These are phyloP conservation scores for Pongo pygmaeus DNA, from an alignment of 2,113 vertebrate species.

Conservation along the genomic window DNA sequence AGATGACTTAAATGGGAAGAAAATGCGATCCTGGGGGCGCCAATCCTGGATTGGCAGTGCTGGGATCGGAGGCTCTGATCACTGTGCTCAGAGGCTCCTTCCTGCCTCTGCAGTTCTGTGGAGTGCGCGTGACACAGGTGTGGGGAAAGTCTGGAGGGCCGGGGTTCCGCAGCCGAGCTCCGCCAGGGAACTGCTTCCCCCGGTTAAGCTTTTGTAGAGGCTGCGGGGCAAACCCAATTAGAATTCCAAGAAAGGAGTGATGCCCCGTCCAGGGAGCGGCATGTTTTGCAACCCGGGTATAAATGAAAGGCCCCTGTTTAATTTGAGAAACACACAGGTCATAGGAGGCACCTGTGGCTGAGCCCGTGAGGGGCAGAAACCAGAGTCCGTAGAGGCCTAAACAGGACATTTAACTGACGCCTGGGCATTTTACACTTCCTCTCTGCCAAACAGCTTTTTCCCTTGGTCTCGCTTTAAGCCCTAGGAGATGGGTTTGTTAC, in stretches of 20 bases:
- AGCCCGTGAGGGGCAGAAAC: too few relatives aligned
- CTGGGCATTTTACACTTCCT: neutral
- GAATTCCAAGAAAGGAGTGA: neutral
- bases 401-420: accelerated
- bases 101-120: accelerated
- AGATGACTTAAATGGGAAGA: neutral
- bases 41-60: neutral
- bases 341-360: neutral
- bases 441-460: neutral
- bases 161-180: neutral
- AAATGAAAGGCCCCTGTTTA: neutral
- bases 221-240: neutral
- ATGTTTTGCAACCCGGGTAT: accelerated
- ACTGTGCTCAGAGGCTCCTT: too few relatives aligned
- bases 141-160: neutral
- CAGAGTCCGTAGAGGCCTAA: neutral
- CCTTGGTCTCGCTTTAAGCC: neutral
- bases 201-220: neutral
- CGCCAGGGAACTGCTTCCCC: too few relatives aligned
- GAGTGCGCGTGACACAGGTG: accelerated
- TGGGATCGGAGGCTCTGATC: too few relatives aligned
- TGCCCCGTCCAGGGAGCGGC: neutral
- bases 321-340: neutral
- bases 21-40: neutral
- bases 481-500: neutral